Evolutionary conservation across 1,140 invertebrate genomes (phyloP).

Genomic region (Helicoverpa zea): DNA sequence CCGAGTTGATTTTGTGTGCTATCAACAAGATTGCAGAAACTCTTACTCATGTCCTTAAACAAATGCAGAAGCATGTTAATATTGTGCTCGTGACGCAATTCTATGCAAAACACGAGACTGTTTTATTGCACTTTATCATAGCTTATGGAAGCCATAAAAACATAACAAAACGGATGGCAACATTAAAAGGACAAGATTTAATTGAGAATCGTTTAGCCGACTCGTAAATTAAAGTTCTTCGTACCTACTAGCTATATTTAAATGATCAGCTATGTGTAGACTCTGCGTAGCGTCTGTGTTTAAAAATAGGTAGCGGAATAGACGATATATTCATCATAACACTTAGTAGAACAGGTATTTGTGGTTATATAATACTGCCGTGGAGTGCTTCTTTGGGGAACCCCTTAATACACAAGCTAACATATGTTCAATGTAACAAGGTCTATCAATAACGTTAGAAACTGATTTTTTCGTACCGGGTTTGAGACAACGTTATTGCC

Average conservation of each 20-base stretch:
- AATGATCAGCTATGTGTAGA: conserved; percentile 21
- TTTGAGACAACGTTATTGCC: no score
- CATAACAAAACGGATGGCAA: not conserved
- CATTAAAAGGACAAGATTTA: conserved; percentile 7
- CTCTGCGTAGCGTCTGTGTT: conserved; percentile 16
- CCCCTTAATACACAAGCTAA: conserved; percentile 1
- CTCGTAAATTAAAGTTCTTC: conserved; percentile 20
- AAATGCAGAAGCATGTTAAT: conserved; percentile 27
- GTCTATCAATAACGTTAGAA: not conserved
- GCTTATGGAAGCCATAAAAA: conserved; percentile 5
- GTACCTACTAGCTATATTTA: conserved; percentile 21
- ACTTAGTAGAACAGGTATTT: not conserved
- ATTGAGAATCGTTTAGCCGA: not conserved
- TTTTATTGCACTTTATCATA: conserved; percentile 25
- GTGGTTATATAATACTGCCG: not conserved
- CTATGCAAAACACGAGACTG: conserved; percentile 20
- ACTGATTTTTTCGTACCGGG: not conserved
- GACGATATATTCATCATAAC: not conserved
- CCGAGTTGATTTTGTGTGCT: not conserved
- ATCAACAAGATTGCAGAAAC: not conserved
- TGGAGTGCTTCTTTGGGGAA: not conserved
- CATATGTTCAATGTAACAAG: not conserved
- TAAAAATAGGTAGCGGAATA: conserved; percentile 15
- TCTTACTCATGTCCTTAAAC: conserved; percentile 15
- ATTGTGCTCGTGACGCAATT: conserved; percentile 14